phyloP scores from a whole-genome alignment of 2,797 vertebrate species.

The Acestrorhynchus altus region DNA sequence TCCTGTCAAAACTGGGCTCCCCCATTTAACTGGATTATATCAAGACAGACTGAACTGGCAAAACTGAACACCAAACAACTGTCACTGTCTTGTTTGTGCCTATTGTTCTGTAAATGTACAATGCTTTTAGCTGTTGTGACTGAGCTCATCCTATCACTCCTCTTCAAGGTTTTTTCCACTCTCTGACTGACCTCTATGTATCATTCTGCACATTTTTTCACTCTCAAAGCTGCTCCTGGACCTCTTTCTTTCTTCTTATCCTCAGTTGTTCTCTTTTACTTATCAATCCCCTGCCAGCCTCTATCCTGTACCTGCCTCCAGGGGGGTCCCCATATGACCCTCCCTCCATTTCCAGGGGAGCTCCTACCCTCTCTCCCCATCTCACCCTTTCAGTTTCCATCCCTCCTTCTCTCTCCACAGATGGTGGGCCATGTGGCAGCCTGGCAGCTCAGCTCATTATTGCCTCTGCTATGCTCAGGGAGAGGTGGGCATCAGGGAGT shows the following conservation, averaged over 20 bases:
- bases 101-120: too few relatives aligned
- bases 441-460: slow-evolving; percentile 74
- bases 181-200: slow-evolving; percentile 15
- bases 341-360: background rate
- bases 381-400: slow-evolving; percentile 14
- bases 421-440: slow-evolving; percentile 66
- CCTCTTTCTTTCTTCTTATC: background rate
- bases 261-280: background rate
- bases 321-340: slow-evolving; percentile 26
- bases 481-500: slow-evolving; percentile 63
- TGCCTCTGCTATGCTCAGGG: slow-evolving; percentile 64
- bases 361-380: slow-evolving; percentile 14
- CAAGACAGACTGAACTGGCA: too few relatives aligned
- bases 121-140: slow-evolving; percentile 25
- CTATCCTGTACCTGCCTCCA: background rate
- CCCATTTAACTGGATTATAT: too few relatives aligned
- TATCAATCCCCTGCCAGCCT: slow-evolving; percentile 31
- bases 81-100: too few relatives aligned
- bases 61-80: too few relatives aligned
- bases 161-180: background rate
- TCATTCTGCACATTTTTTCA: slow-evolving; percentile 39
- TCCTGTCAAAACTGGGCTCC: too few relatives aligned
- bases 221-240: background rate
- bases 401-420: slow-evolving; percentile 58
- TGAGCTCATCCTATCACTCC: slow-evolving; percentile 14